Evolutionary conservation across 2,113 vertebrate genomes (phyloP), one percentile per base, ranked within the genome.

Genomic region (Melospiza melodia): DNA sequence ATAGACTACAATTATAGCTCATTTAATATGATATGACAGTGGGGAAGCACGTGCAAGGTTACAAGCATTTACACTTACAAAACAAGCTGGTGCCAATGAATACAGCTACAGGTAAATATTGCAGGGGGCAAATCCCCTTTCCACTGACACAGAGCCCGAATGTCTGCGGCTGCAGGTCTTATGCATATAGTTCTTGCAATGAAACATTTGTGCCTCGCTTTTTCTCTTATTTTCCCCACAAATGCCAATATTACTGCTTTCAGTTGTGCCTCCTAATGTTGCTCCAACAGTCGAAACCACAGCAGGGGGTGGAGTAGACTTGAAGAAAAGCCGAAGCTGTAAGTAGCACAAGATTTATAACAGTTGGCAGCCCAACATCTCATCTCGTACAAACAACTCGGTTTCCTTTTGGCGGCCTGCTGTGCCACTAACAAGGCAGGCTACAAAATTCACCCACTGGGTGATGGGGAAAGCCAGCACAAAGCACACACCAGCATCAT

Each of bases 11-110:
- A 95, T 96, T 97, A 97, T 96, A 86, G 93, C 93, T 84, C 91
- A 88, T 96, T 97, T 96, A 93, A 98, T 96, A 94, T 63, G 95
- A 95, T 96, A 93, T 97, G 98, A 98, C 96, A 97, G 96, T 90
- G 75, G 39, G 69, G 51, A 92, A 90, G 94, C 93, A 94, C 24
- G 58, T 96, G 87, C 55, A 82, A 94, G 71, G 84, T 93, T 92
- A 82, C 83, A 87, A 90, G 80, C 93, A 89, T 62, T 82, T 94
- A 61, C 84, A 77, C 68, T 91, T 82, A 87, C 51, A 74, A 87
- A 95, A 80, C 57, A 75, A 88, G 85, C 79, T 15, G 20, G 49
- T 92, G 71, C 72, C 66, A 89, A 87, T 35, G 57, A 31, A 31
- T 82, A 52, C 44, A 72, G 46, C 28, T 63, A 49, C 90, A 95